Base-by-base conservation (phyloP, 2,888 invertebrate species). In the Lomographa bimaculata region DNA sequence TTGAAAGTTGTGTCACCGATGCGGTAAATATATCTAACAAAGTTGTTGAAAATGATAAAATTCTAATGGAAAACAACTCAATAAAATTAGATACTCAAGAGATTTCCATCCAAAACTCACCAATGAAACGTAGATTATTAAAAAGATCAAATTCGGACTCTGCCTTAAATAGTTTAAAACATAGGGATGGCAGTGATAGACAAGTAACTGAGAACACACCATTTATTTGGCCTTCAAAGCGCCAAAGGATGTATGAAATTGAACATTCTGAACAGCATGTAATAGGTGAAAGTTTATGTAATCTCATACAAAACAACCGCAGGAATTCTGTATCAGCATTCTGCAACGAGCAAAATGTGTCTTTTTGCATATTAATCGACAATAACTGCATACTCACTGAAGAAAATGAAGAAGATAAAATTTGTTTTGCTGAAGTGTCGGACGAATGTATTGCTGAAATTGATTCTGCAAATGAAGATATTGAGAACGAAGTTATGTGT, bases 121-220 rank as follows among this genome's bases (percentile, higher is more conserved):
- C 33, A 7, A 18, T 29, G 14, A 59, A 47, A 36, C 56, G 39
- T 10, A 48, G 55, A 9, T 51, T 43, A 37, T 42, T 82, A 10
- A 87, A 87, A 66, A 70, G 87, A 46, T 86, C 84, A 10, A 57
- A 79, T 26, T 87, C 87, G 12, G 87, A 89, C 56, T 80, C 86
- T 36, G 85, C 75, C 23, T 58, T 86, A 53, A 61, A 71, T 49
- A 46, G 37, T 3, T 53, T 53, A 20, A 51, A 33, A 28, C 33
- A 58, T 32, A 51, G 46, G 29, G 44, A 55, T 28, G 24, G 41
- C 7, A 18, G 41, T 7, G 53, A 60, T 37, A 52, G 52, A 43
- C 58, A 61, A 33, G 43, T 53, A 21, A 45, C 54, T 19, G 56
- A 60, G 30, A 57, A 58, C 40, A 40, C 54, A 23, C 38, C 55